Percentiles rank a stretch among this genome's conserved stretches.
These are phyloP conservation scores for Channa argus DNA, from an alignment of 2,113 vertebrate genomes.

Conservation along the genomic window DNA sequence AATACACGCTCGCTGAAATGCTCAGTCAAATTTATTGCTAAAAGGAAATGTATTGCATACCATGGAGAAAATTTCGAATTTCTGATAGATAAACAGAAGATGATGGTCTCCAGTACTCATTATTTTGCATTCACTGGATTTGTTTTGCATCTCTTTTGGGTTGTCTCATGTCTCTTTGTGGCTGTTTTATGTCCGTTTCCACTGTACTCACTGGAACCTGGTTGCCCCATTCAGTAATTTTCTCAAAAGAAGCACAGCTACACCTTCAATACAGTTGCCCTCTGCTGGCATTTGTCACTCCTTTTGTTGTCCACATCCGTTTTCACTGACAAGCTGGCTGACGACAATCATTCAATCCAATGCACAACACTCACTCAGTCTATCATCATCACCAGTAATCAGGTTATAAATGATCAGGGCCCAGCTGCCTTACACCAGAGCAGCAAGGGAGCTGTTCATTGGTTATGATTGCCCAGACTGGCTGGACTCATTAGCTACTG, in stretches of 20 bases:
- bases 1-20: too few species aligned
- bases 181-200: not conserved
- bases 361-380: slow-evolving; percentile 48
- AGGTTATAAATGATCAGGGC: slow-evolving; percentile 61
- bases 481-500: slow-evolving; percentile 72
- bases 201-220: too few species aligned
- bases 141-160: not conserved
- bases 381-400: slow-evolving; percentile 59
- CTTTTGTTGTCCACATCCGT: slow-evolving; percentile 7
- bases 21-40: not conserved
- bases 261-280: not conserved
- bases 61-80: not conserved
- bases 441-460: slow-evolving; percentile 61
- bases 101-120: too few species aligned
- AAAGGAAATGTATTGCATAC: not conserved
- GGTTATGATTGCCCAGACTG: slow-evolving; percentile 66
- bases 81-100: too few species aligned
- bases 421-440: slow-evolving; percentile 39
- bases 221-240: not conserved
- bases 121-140: not conserved
- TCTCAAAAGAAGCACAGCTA: not conserved
- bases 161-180: not conserved
- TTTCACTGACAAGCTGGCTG: slow-evolving; percentile 14
- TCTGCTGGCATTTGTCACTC: slow-evolving; percentile 11
- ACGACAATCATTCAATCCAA: slow-evolving; percentile 30